These are phyloP conservation scores for Aurelia coerulea DNA, from an alignment of 30 jellyfish, hydroid and myxozoan species.

Conservation along the genomic window DNA sequence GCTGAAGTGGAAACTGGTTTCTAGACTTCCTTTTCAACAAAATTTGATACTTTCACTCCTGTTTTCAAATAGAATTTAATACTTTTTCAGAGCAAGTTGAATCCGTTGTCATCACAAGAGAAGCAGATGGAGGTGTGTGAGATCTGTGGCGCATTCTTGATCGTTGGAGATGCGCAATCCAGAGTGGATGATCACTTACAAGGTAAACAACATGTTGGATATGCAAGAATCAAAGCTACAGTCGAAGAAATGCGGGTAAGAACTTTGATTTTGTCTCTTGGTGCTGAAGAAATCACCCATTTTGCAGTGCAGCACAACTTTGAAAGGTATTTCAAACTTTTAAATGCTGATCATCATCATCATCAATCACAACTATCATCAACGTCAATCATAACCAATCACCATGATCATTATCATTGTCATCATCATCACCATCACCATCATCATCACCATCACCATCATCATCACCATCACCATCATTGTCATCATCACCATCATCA, in stretches of 20 bases:
- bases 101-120: constrained; percentile 92
- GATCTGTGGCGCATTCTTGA: constrained; percentile 97
- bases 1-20: no score
- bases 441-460: no score
- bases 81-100: constrained; percentile 62
- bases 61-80: background rate
- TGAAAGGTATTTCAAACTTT: constrained; percentile 19
- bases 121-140: constrained; percentile 99
- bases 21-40: no score
- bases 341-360: background rate
- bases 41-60: no score
- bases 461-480: no score
- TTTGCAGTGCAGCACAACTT: constrained; percentile 5
- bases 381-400: no score
- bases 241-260: constrained; percentile 93
- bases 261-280: background rate
- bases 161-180: constrained; percentile 98
- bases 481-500: no score
- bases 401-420: no score
- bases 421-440: no score
- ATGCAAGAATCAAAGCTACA: constrained; percentile 93
- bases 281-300: constrained; percentile 12
- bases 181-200: constrained; percentile 98
- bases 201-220: constrained; percentile 99
- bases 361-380: no score